Conservation (phyloP, 2,888 invertebrate species). For the Uropetala carovei region DNA sequence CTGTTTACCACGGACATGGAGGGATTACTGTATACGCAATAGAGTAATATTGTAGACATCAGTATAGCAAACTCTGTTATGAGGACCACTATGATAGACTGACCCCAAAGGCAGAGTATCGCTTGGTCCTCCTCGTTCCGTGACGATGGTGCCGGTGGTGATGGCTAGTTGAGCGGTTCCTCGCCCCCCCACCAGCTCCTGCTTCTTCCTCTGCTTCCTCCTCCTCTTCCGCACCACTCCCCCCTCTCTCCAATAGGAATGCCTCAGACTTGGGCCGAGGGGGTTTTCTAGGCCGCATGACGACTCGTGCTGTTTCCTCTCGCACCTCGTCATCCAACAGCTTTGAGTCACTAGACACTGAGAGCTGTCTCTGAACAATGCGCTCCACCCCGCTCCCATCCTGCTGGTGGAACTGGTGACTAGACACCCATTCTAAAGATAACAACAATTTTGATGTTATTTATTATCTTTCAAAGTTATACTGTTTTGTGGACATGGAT, state of each 20-base stretch:
- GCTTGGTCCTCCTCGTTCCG: slow-evolving; percentile 87
- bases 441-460: slow-evolving; percentile 68
- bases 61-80: no score
- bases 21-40: no score
- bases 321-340: slow-evolving; percentile 92
- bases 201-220: slow-evolving; percentile 74
- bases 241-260: slow-evolving; percentile 83
- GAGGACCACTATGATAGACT: slow-evolving; percentile 73
- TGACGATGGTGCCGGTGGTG: slow-evolving; percentile 72
- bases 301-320: slow-evolving; percentile 89
- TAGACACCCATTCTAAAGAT: slow-evolving; percentile 84
- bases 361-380: slow-evolving; percentile 89
- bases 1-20: no score
- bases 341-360: slow-evolving; percentile 95
- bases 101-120: slow-evolving; percentile 98
- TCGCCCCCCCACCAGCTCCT: slow-evolving; percentile 74
- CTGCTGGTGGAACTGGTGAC: slow-evolving; percentile 54
- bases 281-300: slow-evolving; percentile 92
- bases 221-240: slow-evolving; percentile 52
- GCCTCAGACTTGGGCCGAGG: slow-evolving; percentile 98
- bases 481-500: no score
- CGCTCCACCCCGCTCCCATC: slow-evolving; percentile 43
- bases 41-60: no score
- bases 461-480: not conserved
- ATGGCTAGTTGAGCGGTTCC: slow-evolving; percentile 16